phyloP scores from a whole-genome alignment of 2,797 vertebrate species.

The Propithecus perrieri region DNA sequence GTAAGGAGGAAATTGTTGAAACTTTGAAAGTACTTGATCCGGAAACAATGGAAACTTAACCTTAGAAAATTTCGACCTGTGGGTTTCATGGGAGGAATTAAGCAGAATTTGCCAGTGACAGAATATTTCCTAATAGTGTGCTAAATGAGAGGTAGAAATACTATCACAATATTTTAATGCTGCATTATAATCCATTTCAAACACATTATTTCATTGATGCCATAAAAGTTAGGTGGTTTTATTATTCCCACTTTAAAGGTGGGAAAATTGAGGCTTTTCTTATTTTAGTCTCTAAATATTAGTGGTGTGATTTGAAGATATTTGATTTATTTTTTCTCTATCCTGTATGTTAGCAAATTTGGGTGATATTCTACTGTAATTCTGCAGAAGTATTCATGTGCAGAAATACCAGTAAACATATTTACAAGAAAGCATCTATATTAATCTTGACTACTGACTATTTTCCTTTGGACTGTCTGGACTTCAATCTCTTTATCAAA shows the following conservation, averaged over 20 bases:
- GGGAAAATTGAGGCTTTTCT: constrained; percentile 29
- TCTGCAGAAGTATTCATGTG: background rate
- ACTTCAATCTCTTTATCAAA: background rate
- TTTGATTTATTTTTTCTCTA: background rate
- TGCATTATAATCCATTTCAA: background rate
- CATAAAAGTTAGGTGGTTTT: background rate
- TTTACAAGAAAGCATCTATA: background rate
- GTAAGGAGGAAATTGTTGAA: background rate
- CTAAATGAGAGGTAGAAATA: background rate
- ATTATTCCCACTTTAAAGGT: background rate
- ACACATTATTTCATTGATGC: background rate
- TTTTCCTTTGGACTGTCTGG: background rate
- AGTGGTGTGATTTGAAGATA: background rate
- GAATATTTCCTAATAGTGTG: background rate
- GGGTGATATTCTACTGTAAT: background rate
- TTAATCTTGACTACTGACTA: background rate
- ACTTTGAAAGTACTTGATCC: background rate
- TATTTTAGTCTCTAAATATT: background rate
- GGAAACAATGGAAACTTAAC: background rate
- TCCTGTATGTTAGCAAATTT: background rate
- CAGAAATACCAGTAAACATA: background rate
- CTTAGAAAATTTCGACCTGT: background rate
- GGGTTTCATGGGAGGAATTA: background rate
- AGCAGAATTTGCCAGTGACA: background rate
- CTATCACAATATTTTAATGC: background rate